These are phyloP conservation scores for Limnephilus auricula DNA, from an alignment of 2,888 invertebrate species.

Conservation along the genomic window DNA sequence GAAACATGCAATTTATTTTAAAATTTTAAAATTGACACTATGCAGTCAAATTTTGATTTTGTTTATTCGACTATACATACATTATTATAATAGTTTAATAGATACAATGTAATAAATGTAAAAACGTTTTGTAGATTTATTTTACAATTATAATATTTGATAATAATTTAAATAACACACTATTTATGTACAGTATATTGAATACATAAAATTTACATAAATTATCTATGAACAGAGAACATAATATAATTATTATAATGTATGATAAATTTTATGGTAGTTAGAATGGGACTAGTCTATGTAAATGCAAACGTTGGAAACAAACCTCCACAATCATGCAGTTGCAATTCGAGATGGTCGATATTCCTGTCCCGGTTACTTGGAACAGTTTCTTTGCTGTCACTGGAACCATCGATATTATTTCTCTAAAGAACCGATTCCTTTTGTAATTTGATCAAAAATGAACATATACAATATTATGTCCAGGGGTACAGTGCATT, in stretches of 20 bases:
- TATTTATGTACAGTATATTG: conserved; percentile 58
- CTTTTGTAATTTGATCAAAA: no score
- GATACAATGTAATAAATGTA: conserved; percentile 56
- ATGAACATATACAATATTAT: no score
- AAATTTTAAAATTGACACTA: conserved; percentile 65
- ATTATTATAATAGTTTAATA: conserved; percentile 53
- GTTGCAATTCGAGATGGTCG: not conserved
- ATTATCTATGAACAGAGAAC: conserved; percentile 41
- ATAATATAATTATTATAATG: conserved; percentile 27
- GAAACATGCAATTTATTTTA: conserved; percentile 63
- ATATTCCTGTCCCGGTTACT: no score
- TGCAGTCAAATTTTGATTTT: conserved; percentile 62
- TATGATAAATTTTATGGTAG: conserved; percentile 27
- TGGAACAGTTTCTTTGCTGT: no score
- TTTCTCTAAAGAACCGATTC: no score
- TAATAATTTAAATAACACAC: conserved; percentile 58
- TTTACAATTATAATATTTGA: conserved; percentile 58
- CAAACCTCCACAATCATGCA: not conserved
- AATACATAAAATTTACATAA: conserved; percentile 52
- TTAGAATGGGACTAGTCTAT: conserved; percentile 32
- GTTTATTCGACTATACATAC: conserved; percentile 50
- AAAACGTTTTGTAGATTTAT: conserved; percentile 57
- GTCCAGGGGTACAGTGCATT: no score
- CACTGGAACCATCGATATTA: no score
- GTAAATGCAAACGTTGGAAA: conserved; percentile 6